Evolutionary conservation across 2,113 vertebrate genomes (phyloP).

Genomic region (Epinephelus fuscoguttatus): DNA sequence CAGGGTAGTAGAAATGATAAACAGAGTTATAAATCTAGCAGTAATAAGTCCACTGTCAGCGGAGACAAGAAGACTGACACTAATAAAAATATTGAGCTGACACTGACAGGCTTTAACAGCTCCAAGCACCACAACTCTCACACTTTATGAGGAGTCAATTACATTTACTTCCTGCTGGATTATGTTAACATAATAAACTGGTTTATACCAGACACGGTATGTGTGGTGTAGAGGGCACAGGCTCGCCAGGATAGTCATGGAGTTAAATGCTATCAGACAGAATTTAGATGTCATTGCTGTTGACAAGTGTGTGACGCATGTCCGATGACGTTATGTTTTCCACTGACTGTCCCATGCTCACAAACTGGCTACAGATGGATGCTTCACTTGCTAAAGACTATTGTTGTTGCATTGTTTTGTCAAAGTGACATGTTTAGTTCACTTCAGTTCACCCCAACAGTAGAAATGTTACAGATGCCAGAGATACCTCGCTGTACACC

Average conservation of each 20-base stretch:
- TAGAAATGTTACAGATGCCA: background rate
- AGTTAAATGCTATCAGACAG: slow-evolving; percentile 1
- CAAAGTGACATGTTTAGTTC: background rate
- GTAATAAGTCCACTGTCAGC: slow-evolving; percentile 9
- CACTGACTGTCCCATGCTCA: slow-evolving; percentile 8
- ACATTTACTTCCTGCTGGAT: slow-evolving; percentile 47
- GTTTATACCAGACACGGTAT: slow-evolving; percentile 11
- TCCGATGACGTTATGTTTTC: slow-evolving; percentile 40
- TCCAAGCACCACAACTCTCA: slow-evolving; percentile 4
- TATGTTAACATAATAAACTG: slow-evolving; percentile 42
- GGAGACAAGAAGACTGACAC: slow-evolving; percentile 19
- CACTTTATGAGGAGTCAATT: slow-evolving; percentile 58
- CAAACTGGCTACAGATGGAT: background rate
- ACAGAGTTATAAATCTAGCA: slow-evolving; percentile 14
- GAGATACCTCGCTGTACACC: background rate
- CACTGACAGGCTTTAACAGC: slow-evolving; percentile 37
- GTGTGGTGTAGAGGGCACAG: background rate
- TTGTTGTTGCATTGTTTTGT: slow-evolving; percentile 7
- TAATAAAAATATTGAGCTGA: slow-evolving; percentile 41
- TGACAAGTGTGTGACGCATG: slow-evolving; percentile 45
- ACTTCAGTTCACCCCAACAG: background rate
- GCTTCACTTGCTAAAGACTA: background rate
- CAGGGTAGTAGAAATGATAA: background rate
- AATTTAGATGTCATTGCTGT: slow-evolving; percentile 51
- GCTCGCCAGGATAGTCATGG: slow-evolving; percentile 2